phyloP scores from a whole-genome alignment of 2,113 vertebrate genomes.

The Phalacrocorax carbo region DNA sequence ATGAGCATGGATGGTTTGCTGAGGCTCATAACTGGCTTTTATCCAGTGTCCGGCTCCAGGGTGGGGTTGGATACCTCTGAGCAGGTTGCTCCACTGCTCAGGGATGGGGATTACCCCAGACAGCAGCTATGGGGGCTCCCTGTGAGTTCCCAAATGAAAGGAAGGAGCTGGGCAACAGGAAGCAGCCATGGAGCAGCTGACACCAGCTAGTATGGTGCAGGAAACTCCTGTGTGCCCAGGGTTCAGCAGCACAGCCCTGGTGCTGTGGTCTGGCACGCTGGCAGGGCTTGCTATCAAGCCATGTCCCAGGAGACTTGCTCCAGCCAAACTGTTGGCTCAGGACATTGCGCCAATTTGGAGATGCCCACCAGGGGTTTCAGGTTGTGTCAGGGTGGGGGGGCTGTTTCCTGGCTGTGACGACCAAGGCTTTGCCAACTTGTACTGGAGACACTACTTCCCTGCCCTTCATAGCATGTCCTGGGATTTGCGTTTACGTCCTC shows the following conservation, averaged over 20 bases:
- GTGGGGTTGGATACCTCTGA: background rate
- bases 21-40: background rate
- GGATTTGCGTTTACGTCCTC: constrained; percentile 9
- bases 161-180: background rate
- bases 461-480: background rate
- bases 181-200: background rate
- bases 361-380: background rate
- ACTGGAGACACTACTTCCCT: background rate
- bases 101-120: background rate
- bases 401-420: background rate
- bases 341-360: background rate
- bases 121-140: background rate
- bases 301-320: background rate
- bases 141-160: background rate
- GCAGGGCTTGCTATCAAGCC: background rate
- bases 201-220: background rate
- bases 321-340: background rate
- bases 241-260: background rate
- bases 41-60: background rate
- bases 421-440: background rate
- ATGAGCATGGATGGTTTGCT: background rate
- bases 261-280: fast-evolving
- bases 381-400: background rate
- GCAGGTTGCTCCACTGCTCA: background rate
- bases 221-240: fast-evolving